phyloP scores from a whole-genome alignment of 2,113 vertebrate genomes.

The Leucopsar rothschildi region DNA sequence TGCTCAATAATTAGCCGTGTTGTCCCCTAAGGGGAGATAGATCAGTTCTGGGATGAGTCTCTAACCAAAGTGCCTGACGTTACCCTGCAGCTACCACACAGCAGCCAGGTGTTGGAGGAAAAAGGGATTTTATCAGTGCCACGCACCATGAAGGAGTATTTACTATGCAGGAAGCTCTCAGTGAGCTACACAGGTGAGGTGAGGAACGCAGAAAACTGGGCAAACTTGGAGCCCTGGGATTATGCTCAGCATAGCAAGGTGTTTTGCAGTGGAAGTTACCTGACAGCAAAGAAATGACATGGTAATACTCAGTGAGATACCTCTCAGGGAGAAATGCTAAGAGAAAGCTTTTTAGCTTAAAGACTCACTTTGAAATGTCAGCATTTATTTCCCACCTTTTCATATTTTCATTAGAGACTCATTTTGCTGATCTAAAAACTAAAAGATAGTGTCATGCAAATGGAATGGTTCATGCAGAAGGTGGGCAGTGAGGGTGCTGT shows the following conservation, averaged over 20 bases:
- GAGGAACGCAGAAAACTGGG: not conserved
- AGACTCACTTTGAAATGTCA: not conserved
- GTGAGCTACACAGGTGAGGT: not conserved
- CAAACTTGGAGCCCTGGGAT: not conserved
- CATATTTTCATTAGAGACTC: not conserved
- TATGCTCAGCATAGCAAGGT: not conserved
- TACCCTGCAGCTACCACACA: not conserved
- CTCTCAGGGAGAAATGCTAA: not conserved
- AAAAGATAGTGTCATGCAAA: not conserved
- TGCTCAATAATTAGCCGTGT: constrained; percentile 31
- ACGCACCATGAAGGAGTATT: constrained; percentile 41
- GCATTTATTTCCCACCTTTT: not conserved
- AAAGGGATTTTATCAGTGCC: constrained; percentile 43
- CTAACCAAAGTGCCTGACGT: not conserved
- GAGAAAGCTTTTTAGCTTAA: not conserved
- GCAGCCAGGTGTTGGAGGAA: constrained; percentile 19
- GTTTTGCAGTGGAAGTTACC: not conserved
- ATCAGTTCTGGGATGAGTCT: not conserved
- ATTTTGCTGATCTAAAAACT: not conserved
- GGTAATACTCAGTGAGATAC: not conserved
- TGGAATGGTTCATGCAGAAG: not conserved
- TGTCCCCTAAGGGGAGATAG: not conserved
- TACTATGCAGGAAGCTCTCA: constrained; percentile 46
- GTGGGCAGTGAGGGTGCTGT: not conserved
- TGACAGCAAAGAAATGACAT: not conserved